Evolutionary conservation across 2,888 invertebrate genomes (phyloP).

Genomic region (Chrysolina haemoptera): DNA sequence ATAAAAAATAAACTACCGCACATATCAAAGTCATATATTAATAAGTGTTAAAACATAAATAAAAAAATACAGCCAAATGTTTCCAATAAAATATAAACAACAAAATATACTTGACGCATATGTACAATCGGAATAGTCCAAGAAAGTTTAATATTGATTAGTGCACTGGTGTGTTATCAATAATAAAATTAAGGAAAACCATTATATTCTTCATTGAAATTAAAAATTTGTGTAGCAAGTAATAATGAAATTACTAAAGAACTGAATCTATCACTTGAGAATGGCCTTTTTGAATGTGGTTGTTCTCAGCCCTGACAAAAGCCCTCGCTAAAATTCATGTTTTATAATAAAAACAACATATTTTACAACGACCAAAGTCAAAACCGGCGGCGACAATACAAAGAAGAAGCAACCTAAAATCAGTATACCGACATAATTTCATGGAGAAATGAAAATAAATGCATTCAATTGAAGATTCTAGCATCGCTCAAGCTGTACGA

Average conservation of each 20-base stretch:
- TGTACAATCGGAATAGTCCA: background rate
- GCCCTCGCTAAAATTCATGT: no score
- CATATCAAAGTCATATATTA: background rate
- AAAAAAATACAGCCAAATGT: background rate
- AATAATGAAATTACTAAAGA: no score
- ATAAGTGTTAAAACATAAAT: conserved; percentile 3
- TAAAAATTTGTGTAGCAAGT: no score
- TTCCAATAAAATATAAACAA: conserved; percentile 6
- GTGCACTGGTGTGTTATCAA: background rate
- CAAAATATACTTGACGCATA: background rate
- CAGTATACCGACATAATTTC: no score
- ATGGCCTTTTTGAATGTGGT: no score
- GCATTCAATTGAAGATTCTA: no score
- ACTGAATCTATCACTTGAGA: no score
- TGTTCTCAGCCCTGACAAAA: no score
- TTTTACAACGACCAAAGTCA: background rate
- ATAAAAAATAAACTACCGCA: background rate
- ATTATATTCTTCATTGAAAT: no score
- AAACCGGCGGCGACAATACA: background rate
- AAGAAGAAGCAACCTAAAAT: no score
- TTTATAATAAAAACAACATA: background rate
- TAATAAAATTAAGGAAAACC: background rate
- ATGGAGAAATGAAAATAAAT: no score
- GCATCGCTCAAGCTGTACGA: background rate
- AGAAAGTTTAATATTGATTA: background rate